Evolutionary conservation across 2,797 vertebrate species (phyloP).

Genomic region (Notoglanidium macrostoma): DNA sequence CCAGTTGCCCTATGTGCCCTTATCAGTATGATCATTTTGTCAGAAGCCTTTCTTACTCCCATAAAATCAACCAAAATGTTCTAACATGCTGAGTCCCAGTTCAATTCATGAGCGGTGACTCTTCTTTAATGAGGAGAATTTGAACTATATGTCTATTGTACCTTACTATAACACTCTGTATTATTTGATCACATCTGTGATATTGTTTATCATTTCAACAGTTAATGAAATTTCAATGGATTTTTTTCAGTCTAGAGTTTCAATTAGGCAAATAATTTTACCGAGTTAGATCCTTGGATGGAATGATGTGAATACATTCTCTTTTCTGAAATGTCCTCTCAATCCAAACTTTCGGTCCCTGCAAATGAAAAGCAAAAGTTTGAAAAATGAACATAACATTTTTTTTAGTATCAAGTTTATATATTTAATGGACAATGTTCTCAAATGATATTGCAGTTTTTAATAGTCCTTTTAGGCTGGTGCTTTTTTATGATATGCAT

Average conservation of each 20-base stretch:
- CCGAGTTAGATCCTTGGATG: conserved; percentile 89
- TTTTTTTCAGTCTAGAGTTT: not conserved
- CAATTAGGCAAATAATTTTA: conserved; percentile 60
- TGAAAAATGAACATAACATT: not conserved
- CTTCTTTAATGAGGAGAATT: not conserved
- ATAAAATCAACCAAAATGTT: conserved; percentile 32
- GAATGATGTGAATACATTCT: conserved; percentile 89
- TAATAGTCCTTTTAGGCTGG: conserved; percentile 52
- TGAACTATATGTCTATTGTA: not conserved
- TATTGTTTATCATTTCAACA: conserved; percentile 1
- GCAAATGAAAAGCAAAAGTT: conserved; percentile 52
- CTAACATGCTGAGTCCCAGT: not conserved
- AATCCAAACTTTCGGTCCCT: conserved; percentile 93
- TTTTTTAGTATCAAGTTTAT: not conserved
- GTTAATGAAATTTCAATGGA: not conserved
- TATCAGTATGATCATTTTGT: conserved; percentile 41
- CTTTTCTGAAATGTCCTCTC: conserved; percentile 93
- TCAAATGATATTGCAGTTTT: not conserved
- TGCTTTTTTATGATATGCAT: not conserved
- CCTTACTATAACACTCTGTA: not conserved
- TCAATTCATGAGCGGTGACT: not conserved
- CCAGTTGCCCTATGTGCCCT: not conserved
- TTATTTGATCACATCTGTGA: not conserved
- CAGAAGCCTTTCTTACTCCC: conserved; percentile 12
- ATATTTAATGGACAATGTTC: not conserved